Percentiles rank a stretch among this genome's conserved stretches.
phyloP scores from a whole-genome alignment of 1,140 invertebrate species.

The Bemisia tabaci region DNA sequence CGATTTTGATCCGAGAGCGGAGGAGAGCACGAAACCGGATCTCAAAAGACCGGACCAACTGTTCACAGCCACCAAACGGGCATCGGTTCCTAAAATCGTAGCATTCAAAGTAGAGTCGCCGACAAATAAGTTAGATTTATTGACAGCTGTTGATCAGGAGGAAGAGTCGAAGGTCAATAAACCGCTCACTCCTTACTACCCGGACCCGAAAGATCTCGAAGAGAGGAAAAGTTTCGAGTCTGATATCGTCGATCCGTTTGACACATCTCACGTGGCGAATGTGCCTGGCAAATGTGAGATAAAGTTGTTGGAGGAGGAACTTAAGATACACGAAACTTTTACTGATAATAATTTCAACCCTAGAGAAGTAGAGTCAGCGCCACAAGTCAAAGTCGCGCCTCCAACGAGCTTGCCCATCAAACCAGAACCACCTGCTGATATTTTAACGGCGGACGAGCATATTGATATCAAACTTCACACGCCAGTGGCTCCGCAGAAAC shows the following conservation, averaged over 20 bases:
- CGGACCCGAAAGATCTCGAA: constrained; percentile 30
- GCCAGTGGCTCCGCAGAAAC: constrained; percentile 21
- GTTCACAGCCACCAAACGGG: constrained; percentile 11
- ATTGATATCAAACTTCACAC: constrained; percentile 21
- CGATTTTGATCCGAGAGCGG: constrained; percentile 59
- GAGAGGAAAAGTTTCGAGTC: constrained; percentile 3
- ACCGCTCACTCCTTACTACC: constrained; percentile 23
- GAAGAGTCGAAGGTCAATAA: constrained; percentile 8
- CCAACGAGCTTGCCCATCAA: constrained; percentile 3
- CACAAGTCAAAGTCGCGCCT: neutral
- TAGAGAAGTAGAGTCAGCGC: constrained; percentile 23
- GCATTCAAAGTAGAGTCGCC: constrained; percentile 46
- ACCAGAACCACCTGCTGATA: constrained; percentile 13
- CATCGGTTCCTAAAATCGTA: constrained; percentile 41
- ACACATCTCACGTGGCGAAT: constrained; percentile 59
- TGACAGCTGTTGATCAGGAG: neutral
- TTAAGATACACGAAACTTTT: constrained; percentile 28
- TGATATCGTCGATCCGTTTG: constrained; percentile 50
- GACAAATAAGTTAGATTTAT: constrained; percentile 5
- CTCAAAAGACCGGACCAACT: constrained; percentile 17
- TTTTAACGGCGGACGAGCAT: constrained; percentile 21
- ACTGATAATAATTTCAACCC: constrained; percentile 47
- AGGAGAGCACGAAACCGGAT: constrained; percentile 20
- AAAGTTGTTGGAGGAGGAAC: constrained; percentile 54
- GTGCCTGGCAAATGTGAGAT: constrained; percentile 56